phyloP scores from a whole-genome alignment of 1,140 invertebrate species.

The Daktulosphaira vitifoliae region DNA sequence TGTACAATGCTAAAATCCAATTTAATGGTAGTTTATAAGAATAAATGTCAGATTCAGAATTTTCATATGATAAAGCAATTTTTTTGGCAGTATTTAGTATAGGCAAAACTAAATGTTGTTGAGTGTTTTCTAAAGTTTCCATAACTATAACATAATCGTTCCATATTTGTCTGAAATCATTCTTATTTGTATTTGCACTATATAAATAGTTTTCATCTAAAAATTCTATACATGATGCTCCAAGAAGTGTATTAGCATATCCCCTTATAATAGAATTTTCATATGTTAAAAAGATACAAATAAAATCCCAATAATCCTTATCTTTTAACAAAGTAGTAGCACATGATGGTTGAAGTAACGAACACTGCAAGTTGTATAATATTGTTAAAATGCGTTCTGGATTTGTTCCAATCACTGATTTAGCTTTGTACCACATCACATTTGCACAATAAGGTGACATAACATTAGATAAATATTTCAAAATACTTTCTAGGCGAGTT shows the following conservation, averaged over 20 bases:
- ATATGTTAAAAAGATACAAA: not conserved
- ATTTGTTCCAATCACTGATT: constrained; percentile 2
- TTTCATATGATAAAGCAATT: constrained; percentile 37
- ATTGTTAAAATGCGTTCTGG: not conserved
- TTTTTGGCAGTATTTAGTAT: constrained; percentile 44
- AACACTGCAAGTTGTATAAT: constrained; percentile 16
- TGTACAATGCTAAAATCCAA: constrained; percentile 16
- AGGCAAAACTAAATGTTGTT: constrained; percentile 51
- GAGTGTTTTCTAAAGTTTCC: constrained; percentile 54
- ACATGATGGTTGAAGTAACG: not conserved
- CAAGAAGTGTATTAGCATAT: constrained; percentile 7
- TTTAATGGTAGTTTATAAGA: not conserved
- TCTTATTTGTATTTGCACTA: constrained; percentile 8
- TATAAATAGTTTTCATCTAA: constrained; percentile 34
- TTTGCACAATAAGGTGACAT: constrained; percentile 1
- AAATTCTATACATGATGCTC: constrained; percentile 1
- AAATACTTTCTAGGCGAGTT: not conserved
- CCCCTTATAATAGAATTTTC: constrained; percentile 21
- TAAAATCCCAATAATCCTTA: constrained; percentile 8
- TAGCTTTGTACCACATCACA: constrained; percentile 3
- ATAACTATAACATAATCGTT: constrained; percentile 46
- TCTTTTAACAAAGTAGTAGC: constrained; percentile 1
- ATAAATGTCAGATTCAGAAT: not conserved
- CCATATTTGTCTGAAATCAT: constrained; percentile 38
- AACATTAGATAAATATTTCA: not conserved